Percentiles rank a stretch among this genome's conserved stretches.
Conservation (phyloP, 2,113 vertebrate species). For the Vicugna pacos region DNA sequence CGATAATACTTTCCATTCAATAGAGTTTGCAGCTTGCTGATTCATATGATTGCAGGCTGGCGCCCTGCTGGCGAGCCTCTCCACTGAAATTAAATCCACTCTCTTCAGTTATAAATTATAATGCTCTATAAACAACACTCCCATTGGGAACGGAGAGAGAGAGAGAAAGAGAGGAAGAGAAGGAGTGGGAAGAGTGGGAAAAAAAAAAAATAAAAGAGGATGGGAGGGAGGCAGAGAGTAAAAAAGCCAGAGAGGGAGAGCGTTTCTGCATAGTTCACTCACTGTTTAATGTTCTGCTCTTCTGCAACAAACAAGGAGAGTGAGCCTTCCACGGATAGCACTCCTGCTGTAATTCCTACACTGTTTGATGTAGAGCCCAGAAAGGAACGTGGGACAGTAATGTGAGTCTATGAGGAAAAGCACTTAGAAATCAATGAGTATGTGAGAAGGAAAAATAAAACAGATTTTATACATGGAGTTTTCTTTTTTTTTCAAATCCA, state of each 20-base stretch:
- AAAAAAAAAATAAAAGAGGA: neutral
- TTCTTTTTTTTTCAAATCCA: conserved; percentile 79
- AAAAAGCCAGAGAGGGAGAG: conserved; percentile 77
- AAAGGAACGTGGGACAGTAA: conserved; percentile 86
- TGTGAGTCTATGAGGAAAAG: conserved; percentile 86
- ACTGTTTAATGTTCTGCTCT: conserved; percentile 90
- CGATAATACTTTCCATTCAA: conserved; percentile 99
- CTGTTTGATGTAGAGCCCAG: conserved; percentile 89
- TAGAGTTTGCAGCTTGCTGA: conserved; percentile 95
- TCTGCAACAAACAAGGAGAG: conserved; percentile 89
- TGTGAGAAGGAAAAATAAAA: conserved; percentile 83
- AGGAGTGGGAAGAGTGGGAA: conserved; percentile 30
- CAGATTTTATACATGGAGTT: conserved; percentile 79
- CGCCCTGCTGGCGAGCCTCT: conserved; percentile 98
- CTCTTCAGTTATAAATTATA: conserved; percentile 99
- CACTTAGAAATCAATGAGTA: conserved; percentile 86
- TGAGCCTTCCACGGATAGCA: conserved; percentile 87
- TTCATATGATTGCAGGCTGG: conserved; percentile 99
- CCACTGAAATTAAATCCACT: conserved; percentile 99
- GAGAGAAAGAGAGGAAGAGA: conserved; percentile 70
- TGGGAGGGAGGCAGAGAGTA: conserved; percentile 65
- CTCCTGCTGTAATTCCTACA: conserved; percentile 89
- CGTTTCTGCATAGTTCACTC: conserved; percentile 86
- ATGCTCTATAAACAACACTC: conserved; percentile 99
- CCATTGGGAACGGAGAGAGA: conserved; percentile 91